phyloP scores from a whole-genome alignment of 1,140 invertebrate genomes.

The Cydia strobilella region DNA sequence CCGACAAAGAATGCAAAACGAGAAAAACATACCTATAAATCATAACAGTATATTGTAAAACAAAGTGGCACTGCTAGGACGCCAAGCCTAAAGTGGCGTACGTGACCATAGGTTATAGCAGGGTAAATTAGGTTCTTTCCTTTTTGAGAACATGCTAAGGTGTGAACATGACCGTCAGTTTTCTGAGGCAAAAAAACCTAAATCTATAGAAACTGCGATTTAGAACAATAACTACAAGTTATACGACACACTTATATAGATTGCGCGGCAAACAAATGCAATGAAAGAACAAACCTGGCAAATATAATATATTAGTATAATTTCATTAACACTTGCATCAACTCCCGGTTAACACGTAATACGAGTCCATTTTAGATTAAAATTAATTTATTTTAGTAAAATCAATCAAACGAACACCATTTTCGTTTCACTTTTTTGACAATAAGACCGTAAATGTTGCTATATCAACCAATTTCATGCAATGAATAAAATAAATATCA shows the following conservation, averaged over 20 bases:
- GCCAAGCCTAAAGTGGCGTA: slow-evolving; percentile 22
- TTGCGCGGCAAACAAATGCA: slow-evolving; percentile 48
- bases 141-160: slow-evolving; percentile 2
- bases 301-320: slow-evolving; percentile 11
- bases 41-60: background rate
- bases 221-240: slow-evolving; percentile 36
- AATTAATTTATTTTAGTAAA: slow-evolving; percentile 3
- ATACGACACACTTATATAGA: slow-evolving; percentile 43
- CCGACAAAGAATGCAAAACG: background rate
- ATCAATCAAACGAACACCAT: slow-evolving; percentile 31
- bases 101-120: slow-evolving; percentile 29
- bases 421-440: slow-evolving; percentile 27
- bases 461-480: background rate
- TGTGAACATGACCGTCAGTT: background rate
- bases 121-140: background rate
- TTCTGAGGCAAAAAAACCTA: background rate
- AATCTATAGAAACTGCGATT: slow-evolving; percentile 16
- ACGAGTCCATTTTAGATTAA: slow-evolving; percentile 23
- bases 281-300: slow-evolving; percentile 6
- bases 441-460: slow-evolving; percentile 24
- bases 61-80: background rate
- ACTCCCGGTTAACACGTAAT: slow-evolving; percentile 2
- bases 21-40: slow-evolving; percentile 5
- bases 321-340: slow-evolving; percentile 14
- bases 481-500: background rate